Base-by-base conservation (phyloP, 1,140 invertebrate genomes). In the Chrysomallon squamiferum region DNA sequence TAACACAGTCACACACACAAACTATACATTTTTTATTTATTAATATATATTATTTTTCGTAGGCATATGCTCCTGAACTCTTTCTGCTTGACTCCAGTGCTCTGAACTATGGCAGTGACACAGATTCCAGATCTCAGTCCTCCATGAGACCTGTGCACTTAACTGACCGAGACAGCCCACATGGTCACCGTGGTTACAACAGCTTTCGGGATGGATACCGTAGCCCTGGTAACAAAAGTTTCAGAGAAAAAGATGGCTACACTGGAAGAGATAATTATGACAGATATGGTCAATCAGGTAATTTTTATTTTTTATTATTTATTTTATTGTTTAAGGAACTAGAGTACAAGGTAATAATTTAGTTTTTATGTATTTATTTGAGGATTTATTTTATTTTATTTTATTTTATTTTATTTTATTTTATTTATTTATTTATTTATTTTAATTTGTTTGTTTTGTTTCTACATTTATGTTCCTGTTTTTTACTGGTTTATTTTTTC, bases 31-130 rank as follows among this genome's bases (percentile, higher is more conserved):
- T 38, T 38, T 38, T 15, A 38, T 38, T 7, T 38, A 38, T 15
- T 7, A 7, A 15, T 38, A 38, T 38, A 38, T 38, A 38, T 38
- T 7, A 7, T 38, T 38, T 38, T 58, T 62, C 57, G 15, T 57
- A 78, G 76, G 66, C 72, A 27, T 78, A 75, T 67, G 71, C 76
- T 30, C 76, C 76, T 35, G 76, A 75, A 58, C 68, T 78, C 47
- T 78, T 65, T 58, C 63, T 75, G 58, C 66, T 78, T 32, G 76
- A 78, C 60, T 64, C 65, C 18, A 61, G 66, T 52, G 71, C 66
- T 27, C 22, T 69, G 20, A 47, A 65, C 38, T 66, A 64, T 4
- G 67, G 67, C 45, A 76, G 71, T 58, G 66, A 69, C 18, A 47
- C 62, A 29, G 69, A 65, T 2, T 68, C 70, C 15, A 65, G 71